Conservation (phyloP, 2,888 invertebrate species). For the Neoscelio sp. region DNA sequence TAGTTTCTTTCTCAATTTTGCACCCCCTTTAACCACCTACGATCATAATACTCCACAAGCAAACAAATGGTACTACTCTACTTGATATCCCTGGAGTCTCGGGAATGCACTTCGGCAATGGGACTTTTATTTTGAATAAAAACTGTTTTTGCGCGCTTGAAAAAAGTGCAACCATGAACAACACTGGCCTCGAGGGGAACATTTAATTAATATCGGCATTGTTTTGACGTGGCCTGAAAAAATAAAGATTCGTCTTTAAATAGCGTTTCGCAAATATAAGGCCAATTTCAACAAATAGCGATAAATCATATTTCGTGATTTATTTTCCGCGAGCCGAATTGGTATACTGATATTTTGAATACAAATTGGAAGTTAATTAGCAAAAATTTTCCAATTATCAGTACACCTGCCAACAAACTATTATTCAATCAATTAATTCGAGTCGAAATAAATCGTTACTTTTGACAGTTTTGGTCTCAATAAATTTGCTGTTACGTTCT, state of each 20-base stretch:
- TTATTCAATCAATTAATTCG: neutral
- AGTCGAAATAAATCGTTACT: conserved; percentile 4
- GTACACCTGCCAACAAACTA: too few relatives aligned
- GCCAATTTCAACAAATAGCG: conserved; percentile 11
- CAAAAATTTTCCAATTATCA: too few relatives aligned
- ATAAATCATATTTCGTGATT: neutral
- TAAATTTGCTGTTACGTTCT: too few relatives aligned
- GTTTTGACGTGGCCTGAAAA: conserved; percentile 61
- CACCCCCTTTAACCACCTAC: conserved; percentile 42
- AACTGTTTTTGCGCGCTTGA: conserved; percentile 40
- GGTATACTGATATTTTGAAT: neutral
- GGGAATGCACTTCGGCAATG: conserved; percentile 71
- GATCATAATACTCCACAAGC: conserved; percentile 41
- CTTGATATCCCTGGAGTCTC: conserved; percentile 80
- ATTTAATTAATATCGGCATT: conserved; percentile 78
- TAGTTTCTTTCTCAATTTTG: conserved; percentile 34
- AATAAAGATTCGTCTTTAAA: conserved; percentile 30
- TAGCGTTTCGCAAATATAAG: conserved; percentile 2
- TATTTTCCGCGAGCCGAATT: too few relatives aligned
- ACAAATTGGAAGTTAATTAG: conserved; percentile 7
- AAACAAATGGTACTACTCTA: conserved; percentile 75
- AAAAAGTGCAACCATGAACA: conserved; percentile 46
- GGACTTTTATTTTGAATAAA: conserved; percentile 68
- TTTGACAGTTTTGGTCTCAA: too few relatives aligned
- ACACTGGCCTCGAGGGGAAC: conserved; percentile 63